Evolutionary conservation across 1,140 invertebrate species (phyloP).

Genomic region (Lepidurus arcticus): DNA sequence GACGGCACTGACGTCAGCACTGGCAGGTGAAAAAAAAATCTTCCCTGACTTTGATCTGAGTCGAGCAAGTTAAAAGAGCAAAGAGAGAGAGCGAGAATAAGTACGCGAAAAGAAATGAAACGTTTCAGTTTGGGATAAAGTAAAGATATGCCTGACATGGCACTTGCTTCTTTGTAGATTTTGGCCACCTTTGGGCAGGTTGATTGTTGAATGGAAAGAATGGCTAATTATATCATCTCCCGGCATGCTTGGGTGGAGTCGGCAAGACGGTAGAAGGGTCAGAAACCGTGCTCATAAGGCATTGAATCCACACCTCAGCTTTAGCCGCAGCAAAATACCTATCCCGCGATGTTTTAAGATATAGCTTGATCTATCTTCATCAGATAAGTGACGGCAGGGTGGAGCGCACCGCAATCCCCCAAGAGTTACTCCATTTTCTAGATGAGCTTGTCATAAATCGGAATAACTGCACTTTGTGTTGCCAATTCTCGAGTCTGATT

Average conservation of each 20-base stretch:
- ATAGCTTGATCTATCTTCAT: conserved; percentile 19
- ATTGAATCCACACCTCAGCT: not conserved
- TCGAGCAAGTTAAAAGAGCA: not conserved
- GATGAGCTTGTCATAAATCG: not conserved
- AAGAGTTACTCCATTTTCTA: not conserved
- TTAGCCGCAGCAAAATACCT: conserved; percentile 19
- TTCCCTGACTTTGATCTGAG: not conserved
- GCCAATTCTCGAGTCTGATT: not conserved
- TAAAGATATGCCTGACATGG: not conserved
- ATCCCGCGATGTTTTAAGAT: not conserved
- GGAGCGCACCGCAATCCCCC: not conserved
- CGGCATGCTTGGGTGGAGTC: conserved; percentile 8
- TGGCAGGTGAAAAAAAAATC: not conserved
- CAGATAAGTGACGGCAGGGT: conserved; percentile 11
- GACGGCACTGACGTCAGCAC: conserved; percentile 1
- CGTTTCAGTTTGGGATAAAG: not conserved
- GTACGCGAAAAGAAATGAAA: not conserved
- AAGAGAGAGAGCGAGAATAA: not conserved
- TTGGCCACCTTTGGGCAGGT: conserved; percentile 9
- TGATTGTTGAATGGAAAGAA: not conserved
- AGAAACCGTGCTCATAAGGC: not conserved
- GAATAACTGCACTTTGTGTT: not conserved
- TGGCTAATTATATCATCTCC: conserved; percentile 2
- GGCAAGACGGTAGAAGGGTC: not conserved
- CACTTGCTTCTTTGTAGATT: not conserved